Base-by-base conservation (phyloP, 2,888 invertebrate species). In the Kryphioiulus occultus region DNA sequence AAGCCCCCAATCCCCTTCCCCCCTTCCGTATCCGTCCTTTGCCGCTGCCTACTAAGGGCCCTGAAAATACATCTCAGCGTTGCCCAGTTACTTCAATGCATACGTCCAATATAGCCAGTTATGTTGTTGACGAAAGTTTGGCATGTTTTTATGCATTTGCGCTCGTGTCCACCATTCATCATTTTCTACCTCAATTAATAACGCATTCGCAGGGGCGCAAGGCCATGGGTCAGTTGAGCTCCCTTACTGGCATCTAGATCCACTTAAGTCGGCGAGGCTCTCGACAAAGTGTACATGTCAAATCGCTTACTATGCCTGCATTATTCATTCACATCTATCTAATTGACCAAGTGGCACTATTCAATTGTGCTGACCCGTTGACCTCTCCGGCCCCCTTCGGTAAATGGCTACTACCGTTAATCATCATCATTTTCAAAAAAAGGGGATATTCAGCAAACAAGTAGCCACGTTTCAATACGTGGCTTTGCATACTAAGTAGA, bases 401-500 rank as follows among this genome's bases (percentile, higher is more conserved):
- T 26, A 84, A 35, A 84, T 84, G 84, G 19, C 42, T 35, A 42
- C 84, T 84, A 35, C 42, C 42, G 84, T 84, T 35, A 84, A 84
- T 84, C 84, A 42, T 84, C 42, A 84, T 84, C 84, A 84, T 84
- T 42, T 39, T 84, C 42, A 39, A 35, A 84, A 83, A 84, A 35
- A 17, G 84, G 83, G 84, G 68, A 68, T 68, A 68, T 68, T 68
- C 68, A 68, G 68, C 68, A 68, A 68, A 68, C 68, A 68, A 26
- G 39, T 84, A 84, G 35, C 22, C 35, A 84, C 42, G 35, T 35
- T 35, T 35, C 39, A 39, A 84, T 22, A 19, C 84, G 42, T 84
- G 84, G 84, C 84, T 84, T 84, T 84, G 84, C 84, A 84, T 84
- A 84, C 84, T 84, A 84, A 84, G 22, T 4, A 84, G 42, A 32